A percentile compares a stretch with the other conserved stretches of the same genome.
Evolutionary conservation across 2,113 vertebrate genomes (phyloP).

Genomic region (Lepidothrix coronata): DNA sequence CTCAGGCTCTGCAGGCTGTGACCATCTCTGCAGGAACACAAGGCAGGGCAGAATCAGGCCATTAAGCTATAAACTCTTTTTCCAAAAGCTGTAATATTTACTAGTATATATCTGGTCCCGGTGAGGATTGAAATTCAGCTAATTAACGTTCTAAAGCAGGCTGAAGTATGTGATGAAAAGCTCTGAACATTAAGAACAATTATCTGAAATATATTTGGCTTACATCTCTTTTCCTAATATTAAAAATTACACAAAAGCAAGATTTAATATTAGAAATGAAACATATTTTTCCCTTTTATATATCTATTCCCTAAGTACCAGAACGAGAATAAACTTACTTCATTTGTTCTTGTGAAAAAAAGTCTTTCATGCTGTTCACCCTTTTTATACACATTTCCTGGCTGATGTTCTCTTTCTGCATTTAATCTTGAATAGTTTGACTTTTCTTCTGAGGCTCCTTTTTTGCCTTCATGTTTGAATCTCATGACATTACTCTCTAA

Average conservation of each 20-base stretch:
- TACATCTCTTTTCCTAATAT: conserved; percentile 15
- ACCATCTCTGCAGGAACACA: neutral
- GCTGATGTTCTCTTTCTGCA: conserved; percentile 13
- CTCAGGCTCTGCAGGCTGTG: neutral
- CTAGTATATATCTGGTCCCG: neutral
- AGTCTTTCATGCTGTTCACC: neutral
- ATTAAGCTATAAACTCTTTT: neutral
- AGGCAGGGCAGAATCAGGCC: neutral
- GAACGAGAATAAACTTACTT: conserved; percentile 65
- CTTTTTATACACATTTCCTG: neutral
- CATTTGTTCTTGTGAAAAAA: neutral
- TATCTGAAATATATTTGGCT: conserved; percentile 30
- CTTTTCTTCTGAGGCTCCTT: conserved; percentile 35
- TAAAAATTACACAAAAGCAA: conserved; percentile 30
- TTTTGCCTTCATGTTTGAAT: conserved; percentile 6
- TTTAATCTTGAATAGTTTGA: neutral
- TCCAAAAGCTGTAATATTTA: conserved; percentile 31
- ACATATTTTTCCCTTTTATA: neutral
- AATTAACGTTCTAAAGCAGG: conserved; percentile 25
- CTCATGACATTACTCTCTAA: conserved; percentile 1
- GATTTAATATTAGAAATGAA: conserved; percentile 35
- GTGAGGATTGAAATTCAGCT: conserved; percentile 25
- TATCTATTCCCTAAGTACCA: neutral
- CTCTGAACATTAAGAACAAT: conserved; percentile 31
- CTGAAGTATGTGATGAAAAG: conserved; percentile 35